phyloP scores from a whole-genome alignment of 2,113 vertebrate species.

The Atherinomorus stipes region DNA sequence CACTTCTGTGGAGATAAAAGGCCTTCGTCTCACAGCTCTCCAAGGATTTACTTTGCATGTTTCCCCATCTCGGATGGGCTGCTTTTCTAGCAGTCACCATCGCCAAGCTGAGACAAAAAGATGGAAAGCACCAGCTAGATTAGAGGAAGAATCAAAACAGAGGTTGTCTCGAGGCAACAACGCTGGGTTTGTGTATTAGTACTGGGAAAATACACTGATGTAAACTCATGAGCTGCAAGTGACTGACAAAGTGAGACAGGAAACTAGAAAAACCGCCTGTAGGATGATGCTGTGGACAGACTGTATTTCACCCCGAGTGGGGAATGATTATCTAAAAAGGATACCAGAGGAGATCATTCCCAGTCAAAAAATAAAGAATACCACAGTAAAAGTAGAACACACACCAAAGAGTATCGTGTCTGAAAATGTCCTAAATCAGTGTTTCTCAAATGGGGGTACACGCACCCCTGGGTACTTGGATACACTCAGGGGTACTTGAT shows the following conservation, averaged over 20 bases:
- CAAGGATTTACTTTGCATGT: slow-evolving; percentile 56
- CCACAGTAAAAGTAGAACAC: too few relatives aligned
- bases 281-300: background rate
- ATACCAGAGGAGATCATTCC: too few relatives aligned
- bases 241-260: too few relatives aligned
- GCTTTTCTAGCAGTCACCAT: slow-evolving; percentile 30
- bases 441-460: too few relatives aligned
- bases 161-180: slow-evolving; percentile 41
- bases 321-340: too few relatives aligned
- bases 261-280: background rate
- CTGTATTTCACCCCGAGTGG: background rate
- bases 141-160: slow-evolving; percentile 30
- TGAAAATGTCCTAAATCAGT: too few relatives aligned
- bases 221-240: background rate
- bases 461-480: too few relatives aligned
- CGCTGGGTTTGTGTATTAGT: slow-evolving; percentile 18
- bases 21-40: slow-evolving; percentile 31
- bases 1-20: slow-evolving; percentile 63
- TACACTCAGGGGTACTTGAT: too few relatives aligned
- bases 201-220: slow-evolving; percentile 17
- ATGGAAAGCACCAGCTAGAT: slow-evolving; percentile 1
- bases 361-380: too few relatives aligned
- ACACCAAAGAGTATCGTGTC: too few relatives aligned
- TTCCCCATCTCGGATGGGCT: slow-evolving; percentile 36
- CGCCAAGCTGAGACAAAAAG: slow-evolving; percentile 32